Base-by-base conservation (phyloP, 2,113 vertebrate genomes). In the Platichthys flesus region DNA sequence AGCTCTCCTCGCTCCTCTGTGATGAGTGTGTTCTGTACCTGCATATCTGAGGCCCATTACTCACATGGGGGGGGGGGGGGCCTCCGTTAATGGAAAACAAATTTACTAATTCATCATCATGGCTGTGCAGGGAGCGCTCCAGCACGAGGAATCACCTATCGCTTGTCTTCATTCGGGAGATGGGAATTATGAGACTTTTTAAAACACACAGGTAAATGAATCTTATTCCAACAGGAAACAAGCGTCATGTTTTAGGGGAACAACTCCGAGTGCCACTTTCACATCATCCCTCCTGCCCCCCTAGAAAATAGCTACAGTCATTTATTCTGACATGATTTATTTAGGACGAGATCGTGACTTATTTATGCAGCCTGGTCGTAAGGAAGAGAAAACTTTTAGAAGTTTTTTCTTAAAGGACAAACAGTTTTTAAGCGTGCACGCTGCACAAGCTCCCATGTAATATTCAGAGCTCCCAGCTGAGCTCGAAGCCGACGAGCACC, bases 391-490 rank as follows among this genome's bases (percentile, higher is more conserved):
- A 24, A 15, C 58, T 9, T 54, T 54, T 54, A 10, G 51, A 20
- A 56, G 67, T 66, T 74, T 77, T 77, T 79, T 65, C 47, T 77
- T 71, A 61, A 55, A 79, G 49, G 73, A 77, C 71, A 67, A 81
- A 65, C 69, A n/a, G 15, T 12, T 51, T 76, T 71, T 73, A 47
- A 59, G 69, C 16, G 65, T 72, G 68, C 52, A 4, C 76, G 64
- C 58, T 63, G 59, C 37, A 0, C 63, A 24, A 15, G 80, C 62
- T 60, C 28, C 2, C 82, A 90, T 90, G 83, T 82, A 85, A 86
- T 84, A 87, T 90, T 87, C 60, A 89, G 52, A 72, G 40, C 63
- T 78, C 82, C 74, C 68, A 52, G 82, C 82, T 63, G 82, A 85
- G 85, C 73, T 76, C 54, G 63, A 68, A 80, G 83, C 1, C 40